Conservation (phyloP, 2,797 vertebrate genomes). For the Lacerta bilineata region DNA sequence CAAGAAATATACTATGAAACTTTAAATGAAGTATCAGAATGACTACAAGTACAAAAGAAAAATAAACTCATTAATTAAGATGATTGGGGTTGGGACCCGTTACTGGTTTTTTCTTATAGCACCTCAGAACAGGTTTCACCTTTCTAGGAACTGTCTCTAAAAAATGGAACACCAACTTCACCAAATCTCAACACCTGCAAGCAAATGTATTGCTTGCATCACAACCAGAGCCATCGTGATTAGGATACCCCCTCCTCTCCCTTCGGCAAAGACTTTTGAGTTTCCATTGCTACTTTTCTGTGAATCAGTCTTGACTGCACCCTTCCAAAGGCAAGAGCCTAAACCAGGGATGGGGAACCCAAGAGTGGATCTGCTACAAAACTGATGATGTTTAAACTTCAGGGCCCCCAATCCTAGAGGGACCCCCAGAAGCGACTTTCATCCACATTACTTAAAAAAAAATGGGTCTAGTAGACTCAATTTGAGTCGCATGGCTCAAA, state of each 20-base stretch:
- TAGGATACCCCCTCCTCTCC: not conserved
- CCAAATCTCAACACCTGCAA: not conserved
- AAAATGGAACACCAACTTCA: not conserved
- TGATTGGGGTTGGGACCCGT: not conserved
- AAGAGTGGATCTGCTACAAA: no score
- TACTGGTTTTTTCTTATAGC: not conserved
- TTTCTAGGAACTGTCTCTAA: not conserved
- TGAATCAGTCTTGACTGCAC: not conserved
- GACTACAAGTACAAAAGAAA: not conserved
- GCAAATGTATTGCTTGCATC: not conserved
- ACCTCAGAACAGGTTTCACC: not conserved
- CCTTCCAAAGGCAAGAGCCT: not conserved
- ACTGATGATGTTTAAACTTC: no score
- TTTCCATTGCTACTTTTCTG: slow-evolving; percentile 4
- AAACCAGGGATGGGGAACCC: not conserved
- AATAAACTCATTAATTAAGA: not conserved
- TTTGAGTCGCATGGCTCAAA: no score
- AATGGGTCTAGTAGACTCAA: no score
- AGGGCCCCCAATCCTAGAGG: no score
- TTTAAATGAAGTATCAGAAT: not conserved
- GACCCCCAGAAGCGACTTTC: no score
- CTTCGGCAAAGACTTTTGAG: not conserved
- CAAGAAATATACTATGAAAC: not conserved
- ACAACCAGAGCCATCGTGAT: not conserved
- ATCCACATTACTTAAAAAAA: no score